Conservation (phyloP, 2,888 invertebrate genomes). For the Rhopalosiphum nymphaeae region DNA sequence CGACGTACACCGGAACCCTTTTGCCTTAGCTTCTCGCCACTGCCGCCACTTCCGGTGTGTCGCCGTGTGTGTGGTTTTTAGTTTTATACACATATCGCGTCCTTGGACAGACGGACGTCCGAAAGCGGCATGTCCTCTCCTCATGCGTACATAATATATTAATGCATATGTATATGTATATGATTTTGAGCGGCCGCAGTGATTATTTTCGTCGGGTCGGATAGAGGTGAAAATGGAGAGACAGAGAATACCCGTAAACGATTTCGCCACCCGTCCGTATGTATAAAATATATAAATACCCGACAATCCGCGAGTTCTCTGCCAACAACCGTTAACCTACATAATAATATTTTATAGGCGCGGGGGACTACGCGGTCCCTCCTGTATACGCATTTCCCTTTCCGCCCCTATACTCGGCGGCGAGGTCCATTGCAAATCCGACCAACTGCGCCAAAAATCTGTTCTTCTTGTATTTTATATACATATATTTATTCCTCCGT, state of each 20-base stretch:
- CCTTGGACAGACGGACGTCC: slow-evolving; percentile 49
- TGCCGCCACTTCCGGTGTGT: slow-evolving; percentile 5
- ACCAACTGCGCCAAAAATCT: slow-evolving; percentile 49
- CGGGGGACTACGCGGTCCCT: neutral
- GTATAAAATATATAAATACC: slow-evolving; percentile 59
- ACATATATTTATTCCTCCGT: neutral
- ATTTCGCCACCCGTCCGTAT: slow-evolving; percentile 42
- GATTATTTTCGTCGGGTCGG: slow-evolving; percentile 33
- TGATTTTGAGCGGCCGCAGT: neutral
- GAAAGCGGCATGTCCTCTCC: slow-evolving; percentile 19
- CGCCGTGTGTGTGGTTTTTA: neutral
- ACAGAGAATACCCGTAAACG: slow-evolving; percentile 44
- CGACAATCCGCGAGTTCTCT: slow-evolving; percentile 38
- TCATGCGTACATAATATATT: neutral
- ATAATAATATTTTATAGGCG: slow-evolving; percentile 36
- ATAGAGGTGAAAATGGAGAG: neutral
- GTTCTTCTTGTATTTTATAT: neutral
- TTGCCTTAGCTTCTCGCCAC: neutral
- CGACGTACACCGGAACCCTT: slow-evolving; percentile 18
- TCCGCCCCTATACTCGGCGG: neutral
- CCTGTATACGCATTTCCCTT: neutral
- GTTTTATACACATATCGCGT: neutral
- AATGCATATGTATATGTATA: neutral
- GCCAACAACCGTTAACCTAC: slow-evolving; percentile 58
- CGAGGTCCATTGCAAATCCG: neutral